phyloP scores from a whole-genome alignment of 2,888 invertebrate species.

The Stenodema calcarata region DNA sequence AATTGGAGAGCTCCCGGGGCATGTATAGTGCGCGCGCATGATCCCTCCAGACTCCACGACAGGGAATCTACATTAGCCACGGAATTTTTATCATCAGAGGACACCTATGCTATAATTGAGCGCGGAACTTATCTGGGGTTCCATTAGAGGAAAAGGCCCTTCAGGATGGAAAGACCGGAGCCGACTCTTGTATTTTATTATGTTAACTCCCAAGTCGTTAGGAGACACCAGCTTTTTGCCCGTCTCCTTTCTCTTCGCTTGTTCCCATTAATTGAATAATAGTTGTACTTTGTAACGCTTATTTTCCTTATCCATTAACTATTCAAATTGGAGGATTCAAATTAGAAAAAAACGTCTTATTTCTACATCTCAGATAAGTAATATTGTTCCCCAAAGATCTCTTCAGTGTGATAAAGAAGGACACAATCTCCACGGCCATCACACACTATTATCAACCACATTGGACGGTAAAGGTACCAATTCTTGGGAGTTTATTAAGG shows the following conservation, averaged over 20 bases:
- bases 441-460: too few relatives aligned
- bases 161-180: constrained; percentile 4
- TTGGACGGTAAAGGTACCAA: too few relatives aligned
- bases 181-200: constrained; percentile 45
- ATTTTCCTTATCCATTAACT: neutral
- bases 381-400: too few relatives aligned
- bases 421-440: too few relatives aligned
- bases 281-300: neutral
- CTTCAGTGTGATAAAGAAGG: too few relatives aligned
- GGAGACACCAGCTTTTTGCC: constrained; percentile 16
- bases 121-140: constrained; percentile 42
- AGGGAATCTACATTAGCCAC: constrained; percentile 54
- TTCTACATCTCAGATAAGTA: too few relatives aligned
- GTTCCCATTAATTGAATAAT: constrained; percentile 18
- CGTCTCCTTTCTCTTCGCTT: neutral
- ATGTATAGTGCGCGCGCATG: constrained; percentile 24
- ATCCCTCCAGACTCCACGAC: constrained; percentile 48
- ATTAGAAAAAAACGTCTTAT: too few relatives aligned
- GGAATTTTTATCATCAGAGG: constrained; percentile 52
- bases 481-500: too few relatives aligned
- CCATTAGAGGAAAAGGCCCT: constrained; percentile 22
- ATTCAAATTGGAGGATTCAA: too few relatives aligned
- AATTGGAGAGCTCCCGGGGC: constrained; percentile 47
- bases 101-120: constrained; percentile 45
- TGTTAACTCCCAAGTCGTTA: constrained; percentile 41